Conservation (phyloP, 2,888 invertebrate species). For the Cataglyphis altisquamis region DNA sequence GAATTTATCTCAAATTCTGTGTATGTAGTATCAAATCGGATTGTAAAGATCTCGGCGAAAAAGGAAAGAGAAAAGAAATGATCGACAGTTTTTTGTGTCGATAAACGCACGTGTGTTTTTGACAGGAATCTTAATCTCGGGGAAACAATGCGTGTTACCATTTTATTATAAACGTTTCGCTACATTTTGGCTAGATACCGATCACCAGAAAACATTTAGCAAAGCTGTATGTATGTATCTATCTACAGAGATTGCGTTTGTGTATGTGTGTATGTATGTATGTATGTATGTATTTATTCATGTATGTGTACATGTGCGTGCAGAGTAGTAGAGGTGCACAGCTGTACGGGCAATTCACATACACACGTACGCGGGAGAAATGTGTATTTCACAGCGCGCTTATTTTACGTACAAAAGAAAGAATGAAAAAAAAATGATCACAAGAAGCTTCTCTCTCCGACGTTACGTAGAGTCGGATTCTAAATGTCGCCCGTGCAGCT, state of each 20-base stretch:
- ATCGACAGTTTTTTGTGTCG: slow-evolving; percentile 1
- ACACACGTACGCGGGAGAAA: slow-evolving; percentile 45
- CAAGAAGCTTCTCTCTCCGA: slow-evolving; percentile 62
- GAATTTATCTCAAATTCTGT: neutral
- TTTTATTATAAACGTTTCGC: slow-evolving; percentile 86
- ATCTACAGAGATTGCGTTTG: slow-evolving; percentile 82
- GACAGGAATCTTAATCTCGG: slow-evolving; percentile 76
- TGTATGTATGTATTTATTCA: slow-evolving; percentile 68
- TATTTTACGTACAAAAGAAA: slow-evolving; percentile 67
- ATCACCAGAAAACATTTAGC: slow-evolving; percentile 86
- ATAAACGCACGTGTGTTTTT: slow-evolving; percentile 35
- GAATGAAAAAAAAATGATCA: slow-evolving; percentile 61
- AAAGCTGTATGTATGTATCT: slow-evolving; percentile 84
- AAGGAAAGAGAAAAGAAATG: slow-evolving; percentile 11
- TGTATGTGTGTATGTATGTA: slow-evolving; percentile 64
- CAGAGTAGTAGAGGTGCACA: slow-evolving; percentile 58
- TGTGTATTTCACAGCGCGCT: slow-evolving; percentile 49
- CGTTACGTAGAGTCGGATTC: slow-evolving; percentile 25
- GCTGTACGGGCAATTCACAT: slow-evolving; percentile 65
- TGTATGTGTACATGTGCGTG: slow-evolving; percentile 64
- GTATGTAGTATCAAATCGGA: neutral
- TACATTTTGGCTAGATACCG: slow-evolving; percentile 86
- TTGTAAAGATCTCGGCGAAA: neutral
- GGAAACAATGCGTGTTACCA: slow-evolving; percentile 85
- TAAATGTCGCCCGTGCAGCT: slow-evolving; percentile 63